Evolutionary conservation across 2,888 invertebrate species (phyloP), one percentile per base, ranked within the genome.

Genomic region (Dryadula phaetusa): DNA sequence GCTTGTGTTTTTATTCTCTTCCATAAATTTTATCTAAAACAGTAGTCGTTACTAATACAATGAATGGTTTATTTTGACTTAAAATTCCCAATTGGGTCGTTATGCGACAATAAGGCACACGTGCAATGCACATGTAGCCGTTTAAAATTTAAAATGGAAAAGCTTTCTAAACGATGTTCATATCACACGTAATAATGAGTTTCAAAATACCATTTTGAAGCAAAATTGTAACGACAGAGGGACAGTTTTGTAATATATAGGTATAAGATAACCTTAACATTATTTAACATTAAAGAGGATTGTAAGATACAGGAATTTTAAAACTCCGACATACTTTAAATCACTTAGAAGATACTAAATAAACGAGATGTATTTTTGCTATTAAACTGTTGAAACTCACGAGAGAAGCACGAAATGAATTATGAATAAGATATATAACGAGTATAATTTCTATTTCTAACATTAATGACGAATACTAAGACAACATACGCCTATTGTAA

Each of bases 71-170:
- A 56, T 56, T 56, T 44, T 28, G 3, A 42, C 12, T 14, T 7
- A 61, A 61, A 70, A 62, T 16, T 10, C 40, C 52, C 63, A 18
- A 64, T 61, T 64, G 63, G 65, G 54, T n/a, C 47, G 63, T 25
- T 44, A 44, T n/a, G 61, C 8, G 42, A 52, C 61, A 64, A 40
- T 32, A 25, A 42, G 25, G 18, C 60, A 64, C 70, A 70, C 66
- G 16, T 70, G 70, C 61, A 8, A 10, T 44, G 63, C 70, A 70
- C 63, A 69, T 70, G 68, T 70, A 14, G 60, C 40, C 56, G 47
- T 16, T 18, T 63, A 42, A 22, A 28, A 42, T 18, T 12, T 28
- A 25, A 42, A 20, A 34, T 20, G 40, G 8, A n/a, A 37, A 40
- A 6, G 22, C 16, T 25, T n/a, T 10, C 16, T 22, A 22, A 3